These are phyloP conservation scores for Unio delphinus DNA, from an alignment of 2,888 invertebrate genomes.

Conservation along the genomic window DNA sequence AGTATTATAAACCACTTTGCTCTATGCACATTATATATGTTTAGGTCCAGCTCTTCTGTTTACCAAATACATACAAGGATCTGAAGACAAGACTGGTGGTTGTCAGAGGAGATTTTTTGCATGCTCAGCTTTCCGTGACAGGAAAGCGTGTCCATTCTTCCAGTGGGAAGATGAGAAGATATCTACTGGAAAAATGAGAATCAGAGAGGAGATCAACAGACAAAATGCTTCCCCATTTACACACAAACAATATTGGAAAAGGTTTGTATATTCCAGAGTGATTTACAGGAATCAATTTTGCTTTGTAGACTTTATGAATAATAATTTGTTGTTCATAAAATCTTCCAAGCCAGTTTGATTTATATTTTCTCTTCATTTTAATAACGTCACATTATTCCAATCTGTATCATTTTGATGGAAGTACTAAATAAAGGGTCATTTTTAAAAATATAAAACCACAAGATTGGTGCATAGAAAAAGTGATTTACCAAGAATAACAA, in stretches of 20 bases:
- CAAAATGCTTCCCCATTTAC: slow-evolving; percentile 10
- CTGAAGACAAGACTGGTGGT: slow-evolving; percentile 13
- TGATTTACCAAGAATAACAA: too few relatives aligned
- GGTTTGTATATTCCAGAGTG: slow-evolving; percentile 18
- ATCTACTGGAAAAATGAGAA: slow-evolving; percentile 66
- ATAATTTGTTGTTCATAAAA: too few relatives aligned
- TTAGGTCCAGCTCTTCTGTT: slow-evolving; percentile 58
- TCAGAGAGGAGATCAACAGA: slow-evolving; percentile 72
- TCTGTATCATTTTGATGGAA: too few relatives aligned
- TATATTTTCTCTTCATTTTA: too few relatives aligned
- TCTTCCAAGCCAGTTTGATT: too few relatives aligned
- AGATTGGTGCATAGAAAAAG: too few relatives aligned
- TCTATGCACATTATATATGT: background rate
- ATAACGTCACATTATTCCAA: too few relatives aligned
- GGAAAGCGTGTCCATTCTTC: slow-evolving; percentile 83
- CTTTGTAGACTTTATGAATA: too few relatives aligned
- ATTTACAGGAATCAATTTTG: too few relatives aligned
- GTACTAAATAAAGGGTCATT: too few relatives aligned
- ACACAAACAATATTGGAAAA: slow-evolving; percentile 29
- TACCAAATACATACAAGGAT: slow-evolving; percentile 30
- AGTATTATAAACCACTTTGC: too few relatives aligned
- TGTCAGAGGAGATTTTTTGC: slow-evolving; percentile 78
- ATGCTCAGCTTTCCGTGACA: slow-evolving; percentile 87
- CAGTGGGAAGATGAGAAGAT: slow-evolving; percentile 76
- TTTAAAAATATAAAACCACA: too few relatives aligned